phyloP scores from a whole-genome alignment of 2,888 invertebrate genomes.

The Therioaphis trifolii region DNA sequence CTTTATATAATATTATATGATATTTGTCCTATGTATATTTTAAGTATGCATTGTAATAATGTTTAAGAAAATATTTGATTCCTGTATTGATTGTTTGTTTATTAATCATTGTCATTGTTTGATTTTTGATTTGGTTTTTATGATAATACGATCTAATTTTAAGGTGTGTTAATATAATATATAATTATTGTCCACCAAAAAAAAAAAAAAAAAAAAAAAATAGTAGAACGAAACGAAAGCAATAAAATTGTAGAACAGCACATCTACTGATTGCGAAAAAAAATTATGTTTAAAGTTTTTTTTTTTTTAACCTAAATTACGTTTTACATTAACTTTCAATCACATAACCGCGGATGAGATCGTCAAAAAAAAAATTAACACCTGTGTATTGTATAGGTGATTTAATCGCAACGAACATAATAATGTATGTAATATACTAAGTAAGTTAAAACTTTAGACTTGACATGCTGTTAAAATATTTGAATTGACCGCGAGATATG shows the following conservation, averaged over 20 bases:
- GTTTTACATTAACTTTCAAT: too few species aligned
- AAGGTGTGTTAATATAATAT: background rate
- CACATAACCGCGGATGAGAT: too few species aligned
- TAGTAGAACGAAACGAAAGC: constrained; percentile 15
- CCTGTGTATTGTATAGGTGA: background rate
- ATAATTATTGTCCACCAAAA: background rate
- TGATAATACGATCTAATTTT: background rate
- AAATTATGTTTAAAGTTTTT: too few species aligned
- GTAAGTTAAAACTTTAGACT: background rate
- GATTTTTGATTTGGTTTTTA: background rate
- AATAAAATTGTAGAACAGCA: constrained; percentile 41
- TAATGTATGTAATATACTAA: background rate
- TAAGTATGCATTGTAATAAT: background rate
- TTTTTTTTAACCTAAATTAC: too few species aligned
- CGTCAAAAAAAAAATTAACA: background rate
- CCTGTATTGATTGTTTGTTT: background rate
- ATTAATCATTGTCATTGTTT: background rate
- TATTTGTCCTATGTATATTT: too few species aligned
- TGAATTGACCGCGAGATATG: background rate
- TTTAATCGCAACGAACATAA: background rate
- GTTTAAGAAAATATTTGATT: background rate
- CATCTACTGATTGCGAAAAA: background rate
- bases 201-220: too few species aligned
- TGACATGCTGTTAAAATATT: background rate
- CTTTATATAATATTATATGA: background rate